Evolutionary conservation across 2,797 vertebrate species (phyloP).

Genomic region (Amblyraja radiata): DNA sequence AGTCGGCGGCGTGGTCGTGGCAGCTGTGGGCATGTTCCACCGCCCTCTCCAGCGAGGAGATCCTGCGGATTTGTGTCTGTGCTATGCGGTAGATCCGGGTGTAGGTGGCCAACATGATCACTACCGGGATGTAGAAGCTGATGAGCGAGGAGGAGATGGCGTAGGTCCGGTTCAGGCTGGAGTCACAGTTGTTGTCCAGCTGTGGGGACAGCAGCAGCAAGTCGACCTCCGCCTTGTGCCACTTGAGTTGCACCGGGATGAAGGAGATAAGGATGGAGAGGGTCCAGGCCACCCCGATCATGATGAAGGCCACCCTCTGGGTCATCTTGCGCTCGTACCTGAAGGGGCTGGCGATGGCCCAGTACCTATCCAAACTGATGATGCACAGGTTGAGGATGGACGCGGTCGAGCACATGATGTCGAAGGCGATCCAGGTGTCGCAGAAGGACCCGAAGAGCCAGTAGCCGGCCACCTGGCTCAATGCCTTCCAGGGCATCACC

Average conservation of each 20-base stretch:
- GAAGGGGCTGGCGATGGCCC: slow-evolving; percentile 69
- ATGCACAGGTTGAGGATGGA: slow-evolving; percentile 73
- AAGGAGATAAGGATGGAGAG: slow-evolving; percentile 72
- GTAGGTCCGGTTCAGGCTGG: slow-evolving; percentile 62
- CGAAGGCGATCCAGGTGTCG: slow-evolving; percentile 71
- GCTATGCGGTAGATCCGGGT: slow-evolving; percentile 65
- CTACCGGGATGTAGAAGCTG: slow-evolving; percentile 73
- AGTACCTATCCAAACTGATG: slow-evolving; percentile 71
- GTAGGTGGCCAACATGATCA: slow-evolving; percentile 68
- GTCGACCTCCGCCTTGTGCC: slow-evolving; percentile 57
- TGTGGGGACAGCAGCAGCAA: not conserved
- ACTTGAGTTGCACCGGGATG: slow-evolving; percentile 67
- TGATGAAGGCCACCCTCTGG: slow-evolving; percentile 54
- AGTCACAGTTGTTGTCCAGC: slow-evolving; percentile 51
- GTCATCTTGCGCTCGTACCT: slow-evolving; percentile 66
- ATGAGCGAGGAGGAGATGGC: slow-evolving; percentile 68
- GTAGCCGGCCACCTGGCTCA: slow-evolving; percentile 55
- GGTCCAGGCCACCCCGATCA: slow-evolving; percentile 66
- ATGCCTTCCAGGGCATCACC: slow-evolving; percentile 74
- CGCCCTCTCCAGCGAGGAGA: slow-evolving; percentile 60
- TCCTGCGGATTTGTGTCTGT: slow-evolving; percentile 63
- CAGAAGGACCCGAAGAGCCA: slow-evolving; percentile 71
- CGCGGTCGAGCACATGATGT: slow-evolving; percentile 72
- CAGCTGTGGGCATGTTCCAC: slow-evolving; percentile 51
- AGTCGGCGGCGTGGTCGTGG: slow-evolving; percentile 44